Evolutionary conservation across 2,888 invertebrate species (phyloP).

Genomic region (Cephonodes hylas): DNA sequence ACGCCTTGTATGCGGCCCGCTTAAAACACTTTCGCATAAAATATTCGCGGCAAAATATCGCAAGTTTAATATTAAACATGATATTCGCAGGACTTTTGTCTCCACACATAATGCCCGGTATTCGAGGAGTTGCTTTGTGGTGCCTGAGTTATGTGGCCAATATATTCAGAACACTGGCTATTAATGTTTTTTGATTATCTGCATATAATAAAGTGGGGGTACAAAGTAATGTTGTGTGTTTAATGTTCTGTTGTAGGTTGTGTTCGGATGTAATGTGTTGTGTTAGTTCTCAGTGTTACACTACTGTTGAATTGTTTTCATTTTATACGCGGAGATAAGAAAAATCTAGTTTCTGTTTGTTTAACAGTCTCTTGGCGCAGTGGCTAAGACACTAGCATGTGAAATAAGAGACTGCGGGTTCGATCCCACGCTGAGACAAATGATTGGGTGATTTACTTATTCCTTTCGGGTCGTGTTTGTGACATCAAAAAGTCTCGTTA

Average conservation of each 20-base stretch:
- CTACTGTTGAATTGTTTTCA: too few relatives aligned
- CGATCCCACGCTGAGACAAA: too few relatives aligned
- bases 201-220: neutral
- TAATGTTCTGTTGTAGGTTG: neutral
- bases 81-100: conserved; percentile 27
- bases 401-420: too few relatives aligned
- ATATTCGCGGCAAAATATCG: conserved; percentile 28
- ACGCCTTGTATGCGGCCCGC: neutral
- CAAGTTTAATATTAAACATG: conserved; percentile 39
- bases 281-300: too few relatives aligned
- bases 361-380: too few relatives aligned
- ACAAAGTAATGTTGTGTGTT: neutral
- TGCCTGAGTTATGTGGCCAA: neutral
- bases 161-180: neutral
- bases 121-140: neutral
- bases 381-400: too few relatives aligned
- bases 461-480: too few relatives aligned
- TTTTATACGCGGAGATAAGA: too few relatives aligned
- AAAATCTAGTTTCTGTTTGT: too few relatives aligned
- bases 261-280: too few relatives aligned
- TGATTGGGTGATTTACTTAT: too few relatives aligned
- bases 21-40: conserved; percentile 21
- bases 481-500: too few relatives aligned
- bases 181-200: neutral
- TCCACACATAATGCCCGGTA: conserved; percentile 12